Conservation (phyloP, 2,113 vertebrate species). For the Protobothrops flavoviridis region DNA sequence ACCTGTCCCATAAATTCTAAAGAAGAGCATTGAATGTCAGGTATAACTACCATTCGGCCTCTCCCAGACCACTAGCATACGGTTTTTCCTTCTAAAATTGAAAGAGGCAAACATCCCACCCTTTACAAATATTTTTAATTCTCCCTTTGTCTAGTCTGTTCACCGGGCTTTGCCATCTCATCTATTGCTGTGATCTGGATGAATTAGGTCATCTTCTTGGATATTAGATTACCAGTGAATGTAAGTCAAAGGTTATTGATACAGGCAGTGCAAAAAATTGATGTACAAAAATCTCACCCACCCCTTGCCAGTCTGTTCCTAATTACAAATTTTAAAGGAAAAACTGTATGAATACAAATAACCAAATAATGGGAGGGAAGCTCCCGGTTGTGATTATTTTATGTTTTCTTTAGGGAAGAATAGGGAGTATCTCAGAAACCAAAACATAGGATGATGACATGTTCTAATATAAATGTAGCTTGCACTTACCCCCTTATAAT, state of each 20-base stretch:
- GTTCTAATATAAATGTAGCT: not conserved
- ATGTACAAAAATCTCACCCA: not conserved
- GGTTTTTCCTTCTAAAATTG: not conserved
- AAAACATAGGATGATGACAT: not conserved
- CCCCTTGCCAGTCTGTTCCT: conserved; percentile 12
- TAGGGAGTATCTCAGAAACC: not conserved
- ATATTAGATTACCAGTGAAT: not conserved
- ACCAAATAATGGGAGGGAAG: conserved; percentile 15
- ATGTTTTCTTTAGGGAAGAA: conserved; percentile 2
- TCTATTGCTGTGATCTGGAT: not conserved
- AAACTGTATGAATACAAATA: not conserved
- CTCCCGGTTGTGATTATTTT: conserved; percentile 8
- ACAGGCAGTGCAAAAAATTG: not conserved
- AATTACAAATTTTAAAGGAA: not conserved
- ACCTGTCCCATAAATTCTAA: conserved; percentile 52
- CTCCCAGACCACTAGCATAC: conserved; percentile 25
- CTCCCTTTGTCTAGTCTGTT: not conserved
- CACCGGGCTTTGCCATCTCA: not conserved
- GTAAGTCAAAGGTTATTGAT: not conserved
- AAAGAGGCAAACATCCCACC: not conserved
- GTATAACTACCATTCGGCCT: conserved; percentile 51
- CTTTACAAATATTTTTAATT: not conserved
- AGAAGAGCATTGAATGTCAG: conserved; percentile 54
- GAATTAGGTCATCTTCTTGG: not conserved
- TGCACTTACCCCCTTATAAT: not conserved